Percentiles rank a stretch among this genome's conserved stretches.
phyloP scores from a whole-genome alignment of 2,888 invertebrate genomes.

The Mesoligia furuncula region DNA sequence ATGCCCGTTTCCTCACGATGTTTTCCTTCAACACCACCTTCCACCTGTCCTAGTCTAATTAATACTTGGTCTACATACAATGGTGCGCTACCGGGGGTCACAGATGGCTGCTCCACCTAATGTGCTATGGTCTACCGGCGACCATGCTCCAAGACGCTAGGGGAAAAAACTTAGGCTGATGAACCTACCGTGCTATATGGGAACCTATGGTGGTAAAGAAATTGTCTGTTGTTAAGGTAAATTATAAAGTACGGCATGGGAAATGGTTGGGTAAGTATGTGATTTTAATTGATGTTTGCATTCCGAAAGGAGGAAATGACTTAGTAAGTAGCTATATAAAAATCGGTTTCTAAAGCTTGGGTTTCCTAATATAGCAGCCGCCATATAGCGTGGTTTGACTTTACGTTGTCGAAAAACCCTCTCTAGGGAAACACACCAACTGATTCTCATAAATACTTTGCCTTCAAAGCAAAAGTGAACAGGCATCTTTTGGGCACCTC shows the following conservation, averaged over 20 bases:
- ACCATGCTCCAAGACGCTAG: conserved; percentile 69
- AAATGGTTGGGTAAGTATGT: neutral
- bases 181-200: conserved; percentile 70
- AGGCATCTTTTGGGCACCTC: too few species aligned
- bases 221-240: conserved; percentile 19
- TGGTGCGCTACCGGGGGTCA: conserved; percentile 85
- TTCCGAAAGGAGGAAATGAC: conserved; percentile 3
- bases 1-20: neutral
- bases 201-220: conserved; percentile 27
- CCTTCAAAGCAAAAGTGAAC: too few species aligned
- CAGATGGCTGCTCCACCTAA: conserved; percentile 82
- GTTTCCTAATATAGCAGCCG: neutral
- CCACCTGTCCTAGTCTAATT: conserved; percentile 53
- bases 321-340: neutral
- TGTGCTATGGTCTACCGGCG: conserved; percentile 79
- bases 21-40: neutral
- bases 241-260: conserved; percentile 13
- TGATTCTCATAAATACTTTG: too few species aligned
- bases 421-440: neutral
- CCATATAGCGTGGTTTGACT: too few species aligned
- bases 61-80: conserved; percentile 61
- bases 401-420: neutral
- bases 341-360: neutral
- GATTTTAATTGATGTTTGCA: conserved; percentile 13
- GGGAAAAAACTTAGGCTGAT: conserved; percentile 72